phyloP scores from a whole-genome alignment of 23 tunicate genomes.

The Oikopleura dioica region DNA sequence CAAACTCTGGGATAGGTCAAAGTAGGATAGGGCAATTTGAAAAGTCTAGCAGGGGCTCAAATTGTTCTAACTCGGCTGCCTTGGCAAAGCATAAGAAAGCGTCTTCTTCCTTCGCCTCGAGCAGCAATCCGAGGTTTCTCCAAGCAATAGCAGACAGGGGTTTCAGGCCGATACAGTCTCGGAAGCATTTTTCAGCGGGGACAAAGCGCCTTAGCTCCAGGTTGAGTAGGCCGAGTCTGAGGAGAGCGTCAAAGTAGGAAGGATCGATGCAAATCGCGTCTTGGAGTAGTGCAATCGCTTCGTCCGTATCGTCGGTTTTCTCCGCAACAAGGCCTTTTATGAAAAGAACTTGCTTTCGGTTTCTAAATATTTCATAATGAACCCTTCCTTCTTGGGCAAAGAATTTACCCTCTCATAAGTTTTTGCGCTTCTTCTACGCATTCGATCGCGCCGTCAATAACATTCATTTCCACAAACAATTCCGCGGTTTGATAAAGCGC shows the following conservation, averaged over 20 bases:
- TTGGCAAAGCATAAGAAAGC: not conserved
- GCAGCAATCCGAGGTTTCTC: not conserved
- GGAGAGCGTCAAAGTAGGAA: not conserved
- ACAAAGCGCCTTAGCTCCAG: not conserved
- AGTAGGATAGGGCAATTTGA: no score
- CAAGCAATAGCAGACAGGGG: not conserved
- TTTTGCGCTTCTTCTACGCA: conserved; percentile 2
- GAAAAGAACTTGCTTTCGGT: not conserved
- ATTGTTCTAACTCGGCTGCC: not conserved
- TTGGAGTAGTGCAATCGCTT: not conserved
- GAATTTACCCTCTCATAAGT: conserved; percentile 3
- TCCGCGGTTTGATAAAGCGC: conserved; percentile 4
- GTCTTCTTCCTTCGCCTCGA: not conserved
- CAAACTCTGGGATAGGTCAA: no score
- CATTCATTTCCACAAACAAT: not conserved
- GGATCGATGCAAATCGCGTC: not conserved
- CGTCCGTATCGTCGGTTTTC: not conserved
- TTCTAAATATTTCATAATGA: not conserved
- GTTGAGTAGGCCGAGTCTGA: not conserved
- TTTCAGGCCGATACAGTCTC: not conserved
- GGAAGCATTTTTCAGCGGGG: not conserved
- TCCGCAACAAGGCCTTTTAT: not conserved
- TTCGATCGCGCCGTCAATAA: not conserved
- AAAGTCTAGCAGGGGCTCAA: no score
- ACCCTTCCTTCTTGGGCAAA: no score